Percentiles rank a stretch among this genome's conserved stretches.
Evolutionary conservation across 2,888 invertebrate species (phyloP).

Genomic region (Gymnoscelis rufifasciata): DNA sequence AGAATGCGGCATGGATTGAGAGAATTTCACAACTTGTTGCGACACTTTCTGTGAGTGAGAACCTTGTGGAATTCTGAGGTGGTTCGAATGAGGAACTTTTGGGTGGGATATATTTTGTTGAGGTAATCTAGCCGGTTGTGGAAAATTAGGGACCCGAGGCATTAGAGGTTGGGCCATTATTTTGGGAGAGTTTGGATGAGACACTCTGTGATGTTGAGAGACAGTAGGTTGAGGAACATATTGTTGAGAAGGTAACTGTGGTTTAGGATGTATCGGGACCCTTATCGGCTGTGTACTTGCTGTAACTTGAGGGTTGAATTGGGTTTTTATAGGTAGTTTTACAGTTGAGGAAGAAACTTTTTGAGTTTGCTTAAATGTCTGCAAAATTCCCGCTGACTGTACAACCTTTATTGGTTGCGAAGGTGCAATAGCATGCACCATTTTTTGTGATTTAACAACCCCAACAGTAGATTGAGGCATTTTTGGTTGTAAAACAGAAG

Average conservation of each 20-base stretch:
- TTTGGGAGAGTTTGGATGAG: slow-evolving; percentile 4
- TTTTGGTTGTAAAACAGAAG: too few relatives aligned
- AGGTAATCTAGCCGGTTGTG: background rate
- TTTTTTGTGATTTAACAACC: background rate
- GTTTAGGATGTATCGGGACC: background rate
- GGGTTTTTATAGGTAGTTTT: background rate
- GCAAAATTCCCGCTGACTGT: background rate
- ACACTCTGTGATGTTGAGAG: slow-evolving; percentile 5
- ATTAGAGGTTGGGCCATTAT: background rate
- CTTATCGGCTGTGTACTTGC: background rate
- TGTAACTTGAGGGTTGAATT: background rate
- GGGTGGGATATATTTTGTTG: slow-evolving; percentile 1
- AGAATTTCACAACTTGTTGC: background rate
- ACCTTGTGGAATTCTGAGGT: background rate
- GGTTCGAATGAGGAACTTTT: slow-evolving; percentile 4
- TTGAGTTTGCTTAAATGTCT: background rate
- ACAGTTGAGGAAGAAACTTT: too few relatives aligned
- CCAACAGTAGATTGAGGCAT: background rate
- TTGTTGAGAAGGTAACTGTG: background rate
- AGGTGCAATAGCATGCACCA: background rate
- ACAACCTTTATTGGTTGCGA: background rate
- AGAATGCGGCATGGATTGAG: background rate
- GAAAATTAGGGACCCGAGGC: background rate
- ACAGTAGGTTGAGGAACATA: background rate
- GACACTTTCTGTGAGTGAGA: background rate